Evolutionary conservation across 2,113 vertebrate species (phyloP).

Genomic region (Casuarius casuarius): DNA sequence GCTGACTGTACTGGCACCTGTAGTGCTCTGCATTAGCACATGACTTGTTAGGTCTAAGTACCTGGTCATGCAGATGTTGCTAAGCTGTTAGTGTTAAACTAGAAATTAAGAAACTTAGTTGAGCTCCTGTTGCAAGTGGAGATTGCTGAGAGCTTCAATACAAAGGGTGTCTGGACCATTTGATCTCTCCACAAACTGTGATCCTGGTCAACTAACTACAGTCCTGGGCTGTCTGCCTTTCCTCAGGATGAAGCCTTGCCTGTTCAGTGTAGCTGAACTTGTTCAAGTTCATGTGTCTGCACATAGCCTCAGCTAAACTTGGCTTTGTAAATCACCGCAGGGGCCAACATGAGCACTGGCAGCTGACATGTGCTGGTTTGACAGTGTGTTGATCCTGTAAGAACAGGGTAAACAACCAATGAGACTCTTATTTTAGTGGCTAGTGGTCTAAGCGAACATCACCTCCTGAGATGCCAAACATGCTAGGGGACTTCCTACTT

Average conservation of each 20-base stretch:
- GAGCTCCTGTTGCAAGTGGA: not conserved
- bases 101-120: not conserved
- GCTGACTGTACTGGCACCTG: not conserved
- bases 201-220: not conserved
- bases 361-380: not conserved
- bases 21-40: not conserved
- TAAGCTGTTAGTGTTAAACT: too few species aligned
- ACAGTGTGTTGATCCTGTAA: not conserved
- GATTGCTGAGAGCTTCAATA: not conserved
- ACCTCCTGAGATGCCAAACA: not conserved
- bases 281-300: not conserved
- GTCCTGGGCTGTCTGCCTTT: rapidly evolving
- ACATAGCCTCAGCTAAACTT: not conserved
- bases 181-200: not conserved
- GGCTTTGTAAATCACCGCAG: not conserved
- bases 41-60: not conserved
- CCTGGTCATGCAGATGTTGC: too few species aligned
- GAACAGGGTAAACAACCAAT: not conserved
- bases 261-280: not conserved
- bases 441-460: not conserved
- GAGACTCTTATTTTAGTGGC: not conserved
- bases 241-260: not conserved
- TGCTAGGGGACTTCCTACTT: not conserved
- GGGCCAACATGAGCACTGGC: not conserved
- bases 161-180: not conserved